Conservation (phyloP, 2,113 vertebrate genomes). For the Porphyrio hochstetteri region DNA sequence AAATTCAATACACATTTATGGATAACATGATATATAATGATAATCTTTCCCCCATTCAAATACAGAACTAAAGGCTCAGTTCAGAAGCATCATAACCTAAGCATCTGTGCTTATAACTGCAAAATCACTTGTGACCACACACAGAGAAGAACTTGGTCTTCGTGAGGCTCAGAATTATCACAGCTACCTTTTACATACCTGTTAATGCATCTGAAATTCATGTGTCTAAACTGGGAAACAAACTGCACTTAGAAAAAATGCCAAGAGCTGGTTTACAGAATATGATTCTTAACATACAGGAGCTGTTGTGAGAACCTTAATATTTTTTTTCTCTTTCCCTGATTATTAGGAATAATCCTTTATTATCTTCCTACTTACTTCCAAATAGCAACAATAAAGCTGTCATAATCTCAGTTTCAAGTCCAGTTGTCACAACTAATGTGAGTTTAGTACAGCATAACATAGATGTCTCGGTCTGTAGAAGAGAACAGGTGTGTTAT, state of each 20-base stretch:
- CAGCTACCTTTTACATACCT: background rate
- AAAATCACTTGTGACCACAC: background rate
- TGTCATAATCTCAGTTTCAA: background rate
- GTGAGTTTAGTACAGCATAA: background rate
- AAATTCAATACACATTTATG: background rate
- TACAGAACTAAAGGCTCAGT: background rate
- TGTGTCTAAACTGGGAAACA: background rate
- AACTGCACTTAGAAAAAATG: background rate
- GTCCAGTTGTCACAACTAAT: background rate
- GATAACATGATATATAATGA: background rate
- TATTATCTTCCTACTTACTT: background rate
- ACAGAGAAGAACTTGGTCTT: background rate
- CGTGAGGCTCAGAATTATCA: background rate
- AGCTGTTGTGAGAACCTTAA: background rate
- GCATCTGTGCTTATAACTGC: background rate
- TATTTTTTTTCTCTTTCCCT: background rate
- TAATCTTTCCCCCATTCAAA: background rate
- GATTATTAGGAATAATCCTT: background rate
- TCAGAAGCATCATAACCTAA: background rate
- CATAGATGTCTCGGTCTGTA: background rate
- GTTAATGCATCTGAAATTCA: background rate
- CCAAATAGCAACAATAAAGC: background rate
- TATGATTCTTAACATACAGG: background rate
- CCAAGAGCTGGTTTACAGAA: background rate
- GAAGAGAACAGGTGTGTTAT: background rate